A percentile compares a stretch with the other conserved stretches of the same genome.
phyloP scores from a whole-genome alignment of 2,113 vertebrate genomes.

The Mohoua ochrocephala region DNA sequence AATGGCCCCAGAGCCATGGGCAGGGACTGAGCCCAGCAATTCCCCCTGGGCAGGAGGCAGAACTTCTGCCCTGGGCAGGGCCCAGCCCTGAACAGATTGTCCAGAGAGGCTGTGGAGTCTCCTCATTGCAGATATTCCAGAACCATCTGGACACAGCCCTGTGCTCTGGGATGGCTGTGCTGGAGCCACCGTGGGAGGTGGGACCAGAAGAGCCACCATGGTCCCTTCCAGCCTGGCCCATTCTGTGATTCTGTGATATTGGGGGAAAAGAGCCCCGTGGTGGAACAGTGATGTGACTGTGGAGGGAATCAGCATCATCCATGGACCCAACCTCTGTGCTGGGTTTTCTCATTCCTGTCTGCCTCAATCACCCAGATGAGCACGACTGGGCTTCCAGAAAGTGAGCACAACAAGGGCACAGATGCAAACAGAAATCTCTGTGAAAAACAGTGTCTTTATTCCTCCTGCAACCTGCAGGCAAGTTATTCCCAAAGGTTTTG shows the following conservation, averaged over 20 bases:
- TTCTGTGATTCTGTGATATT: neutral
- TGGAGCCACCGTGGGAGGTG: neutral
- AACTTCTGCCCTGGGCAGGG: neutral
- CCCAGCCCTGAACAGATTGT: neutral
- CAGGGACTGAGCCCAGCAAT: neutral
- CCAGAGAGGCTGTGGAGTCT: neutral
- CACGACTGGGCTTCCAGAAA: neutral
- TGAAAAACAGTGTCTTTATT: neutral
- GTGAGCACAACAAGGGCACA: neutral
- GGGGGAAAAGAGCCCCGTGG: neutral
- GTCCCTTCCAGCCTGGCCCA: neutral
- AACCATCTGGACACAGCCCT: neutral
- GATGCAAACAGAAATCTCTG: neutral
- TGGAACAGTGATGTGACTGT: neutral
- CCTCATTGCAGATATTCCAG: neutral
- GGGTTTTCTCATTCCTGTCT: neutral
- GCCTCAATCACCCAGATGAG: neutral
- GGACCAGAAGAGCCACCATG: fast-evolving
- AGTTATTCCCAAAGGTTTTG: neutral
- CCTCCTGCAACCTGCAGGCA: neutral
- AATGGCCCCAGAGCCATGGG: neutral
- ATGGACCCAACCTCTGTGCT: neutral
- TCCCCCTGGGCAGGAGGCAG: neutral
- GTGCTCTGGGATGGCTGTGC: neutral
- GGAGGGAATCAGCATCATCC: neutral